Evolutionary conservation across 2,113 vertebrate genomes (phyloP).

Genomic region (Planiliza haematocheilus): DNA sequence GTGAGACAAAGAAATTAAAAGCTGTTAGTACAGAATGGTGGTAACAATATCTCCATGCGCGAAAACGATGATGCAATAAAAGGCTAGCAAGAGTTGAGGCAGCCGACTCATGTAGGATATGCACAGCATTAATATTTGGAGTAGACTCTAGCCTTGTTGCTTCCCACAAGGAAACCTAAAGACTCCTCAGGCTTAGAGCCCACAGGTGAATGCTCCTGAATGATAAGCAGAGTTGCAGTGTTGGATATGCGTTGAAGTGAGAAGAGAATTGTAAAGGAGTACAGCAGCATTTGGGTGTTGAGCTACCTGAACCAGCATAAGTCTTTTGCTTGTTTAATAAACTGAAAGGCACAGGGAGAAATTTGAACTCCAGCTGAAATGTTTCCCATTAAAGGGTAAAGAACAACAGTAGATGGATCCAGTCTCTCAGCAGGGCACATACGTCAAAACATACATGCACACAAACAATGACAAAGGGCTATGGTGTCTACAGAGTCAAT

Average conservation of each 20-base stretch:
- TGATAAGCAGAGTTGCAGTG: neutral
- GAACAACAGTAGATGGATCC: neutral
- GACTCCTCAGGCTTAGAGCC: neutral
- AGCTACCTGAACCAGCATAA: conserved; percentile 1
- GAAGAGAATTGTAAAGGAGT: neutral
- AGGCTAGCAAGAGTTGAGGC: conserved; percentile 2
- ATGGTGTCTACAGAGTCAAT: conserved; percentile 3
- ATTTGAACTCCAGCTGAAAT: neutral
- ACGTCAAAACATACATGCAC: conserved; percentile 55
- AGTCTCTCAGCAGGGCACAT: neutral
- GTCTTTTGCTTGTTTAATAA: conserved; percentile 11
- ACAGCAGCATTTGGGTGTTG: neutral
- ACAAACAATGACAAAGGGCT: conserved; percentile 25
- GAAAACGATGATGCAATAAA: neutral
- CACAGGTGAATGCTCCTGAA: neutral
- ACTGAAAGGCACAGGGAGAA: conserved; percentile 47
- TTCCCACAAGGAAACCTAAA: too few relatives aligned
- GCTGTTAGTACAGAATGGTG: neutral
- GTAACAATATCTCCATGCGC: neutral
- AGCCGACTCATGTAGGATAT: neutral
- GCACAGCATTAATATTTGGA: neutral
- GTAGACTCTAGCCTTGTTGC: neutral
- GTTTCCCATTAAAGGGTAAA: neutral
- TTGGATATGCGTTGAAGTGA: neutral
- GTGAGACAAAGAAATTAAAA: neutral